Conservation (phyloP, 2,113 vertebrate genomes). For the Podarcis cretensis region DNA sequence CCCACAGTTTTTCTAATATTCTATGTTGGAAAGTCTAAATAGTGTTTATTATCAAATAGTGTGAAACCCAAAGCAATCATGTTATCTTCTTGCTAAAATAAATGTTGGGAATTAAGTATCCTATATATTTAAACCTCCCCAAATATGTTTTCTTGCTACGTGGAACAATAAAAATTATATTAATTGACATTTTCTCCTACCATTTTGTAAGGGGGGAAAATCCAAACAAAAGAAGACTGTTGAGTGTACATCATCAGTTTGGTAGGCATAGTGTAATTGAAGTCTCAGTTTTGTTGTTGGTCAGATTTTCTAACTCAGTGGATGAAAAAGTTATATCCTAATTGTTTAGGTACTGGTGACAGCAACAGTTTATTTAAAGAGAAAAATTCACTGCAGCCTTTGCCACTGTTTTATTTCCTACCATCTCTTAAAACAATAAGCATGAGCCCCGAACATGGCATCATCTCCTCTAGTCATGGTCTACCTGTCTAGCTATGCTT, state of each 20-base stretch:
- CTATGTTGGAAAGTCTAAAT: background rate
- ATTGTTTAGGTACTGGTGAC: background rate
- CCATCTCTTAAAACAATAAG: background rate
- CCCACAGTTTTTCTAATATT: background rate
- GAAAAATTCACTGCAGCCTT: background rate
- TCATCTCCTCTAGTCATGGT: background rate
- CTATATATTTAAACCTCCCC: conserved; percentile 40
- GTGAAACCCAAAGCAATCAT: conserved; percentile 22
- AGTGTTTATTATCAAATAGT: conserved; percentile 9
- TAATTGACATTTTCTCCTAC: background rate
- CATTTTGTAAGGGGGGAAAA: background rate
- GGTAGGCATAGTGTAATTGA: background rate
- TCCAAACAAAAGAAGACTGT: background rate
- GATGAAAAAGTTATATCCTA: background rate
- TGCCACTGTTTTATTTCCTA: background rate
- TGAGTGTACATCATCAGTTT: background rate
- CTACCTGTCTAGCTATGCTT: background rate
- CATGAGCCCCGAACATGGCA: background rate
- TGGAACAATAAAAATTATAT: background rate
- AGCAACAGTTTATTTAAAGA: background rate
- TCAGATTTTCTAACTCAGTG: background rate
- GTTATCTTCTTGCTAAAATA: conserved; percentile 20
- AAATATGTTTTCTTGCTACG: background rate
- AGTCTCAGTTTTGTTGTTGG: background rate
- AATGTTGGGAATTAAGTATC: conserved; percentile 30